Evolutionary conservation across 2,113 vertebrate species (phyloP).

Genomic region (Albula glossodonta): DNA sequence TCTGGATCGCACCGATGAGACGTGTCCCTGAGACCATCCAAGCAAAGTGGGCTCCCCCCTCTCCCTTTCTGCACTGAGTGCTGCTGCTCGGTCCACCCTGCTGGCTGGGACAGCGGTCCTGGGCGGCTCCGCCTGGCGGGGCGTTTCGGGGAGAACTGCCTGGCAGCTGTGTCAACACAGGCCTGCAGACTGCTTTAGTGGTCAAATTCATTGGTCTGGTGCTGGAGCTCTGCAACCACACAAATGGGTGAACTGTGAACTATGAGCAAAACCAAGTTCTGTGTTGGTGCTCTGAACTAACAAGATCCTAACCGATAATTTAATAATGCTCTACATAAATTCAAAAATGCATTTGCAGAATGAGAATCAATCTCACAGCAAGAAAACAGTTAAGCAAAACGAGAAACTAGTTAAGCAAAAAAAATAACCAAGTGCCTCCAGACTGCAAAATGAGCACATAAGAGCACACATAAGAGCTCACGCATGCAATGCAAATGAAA

Average conservation of each 20-base stretch:
- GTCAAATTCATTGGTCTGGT: slow-evolving; percentile 61
- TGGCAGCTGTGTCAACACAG: slow-evolving; percentile 54
- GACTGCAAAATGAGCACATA: not conserved
- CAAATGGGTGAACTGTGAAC: no score
- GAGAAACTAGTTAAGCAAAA: not conserved
- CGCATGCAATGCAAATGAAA: not conserved
- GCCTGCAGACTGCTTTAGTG: slow-evolving; percentile 50
- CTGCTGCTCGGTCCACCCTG: slow-evolving; percentile 18
- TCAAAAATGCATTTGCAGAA: not conserved
- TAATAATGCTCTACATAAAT: not conserved
- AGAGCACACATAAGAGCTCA: not conserved
- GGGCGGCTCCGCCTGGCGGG: slow-evolving; percentile 13
- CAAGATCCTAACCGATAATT: not conserved
- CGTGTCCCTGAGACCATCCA: slow-evolving; percentile 13
- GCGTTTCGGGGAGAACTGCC: slow-evolving; percentile 14
- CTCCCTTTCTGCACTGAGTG: not conserved
- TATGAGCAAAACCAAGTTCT: no score
- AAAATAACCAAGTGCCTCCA: not conserved
- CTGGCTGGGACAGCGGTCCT: slow-evolving; percentile 27
- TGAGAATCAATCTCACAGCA: not conserved
- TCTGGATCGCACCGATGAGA: not conserved
- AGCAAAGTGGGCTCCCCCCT: not conserved
- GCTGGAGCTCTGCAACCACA: slow-evolving; percentile 60
- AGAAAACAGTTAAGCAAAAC: not conserved
- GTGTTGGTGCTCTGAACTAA: not conserved